phyloP scores from a whole-genome alignment of 2,888 invertebrate genomes.

The Pyralis farinalis region DNA sequence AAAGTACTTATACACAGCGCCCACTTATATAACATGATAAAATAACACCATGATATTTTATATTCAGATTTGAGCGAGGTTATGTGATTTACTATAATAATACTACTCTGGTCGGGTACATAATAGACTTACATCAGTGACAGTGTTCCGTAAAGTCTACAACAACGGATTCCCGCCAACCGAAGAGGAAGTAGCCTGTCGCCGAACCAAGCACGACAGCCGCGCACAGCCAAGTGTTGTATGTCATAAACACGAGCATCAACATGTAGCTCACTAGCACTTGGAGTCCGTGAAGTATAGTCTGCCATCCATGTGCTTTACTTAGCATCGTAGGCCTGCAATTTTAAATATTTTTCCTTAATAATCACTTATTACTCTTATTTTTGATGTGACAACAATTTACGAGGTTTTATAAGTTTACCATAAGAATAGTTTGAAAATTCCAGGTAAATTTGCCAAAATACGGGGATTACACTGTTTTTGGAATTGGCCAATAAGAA shows the following conservation, averaged over 20 bases:
- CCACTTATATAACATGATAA: slow-evolving; percentile 63
- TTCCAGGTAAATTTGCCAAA: no score
- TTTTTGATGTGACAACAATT: no score
- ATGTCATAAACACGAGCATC: slow-evolving; percentile 98
- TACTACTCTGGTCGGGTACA: slow-evolving; percentile 39
- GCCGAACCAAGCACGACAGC: slow-evolving; percentile 95
- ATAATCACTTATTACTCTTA: no score
- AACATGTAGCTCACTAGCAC: slow-evolving; percentile 95
- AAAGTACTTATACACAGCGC: slow-evolving; percentile 52
- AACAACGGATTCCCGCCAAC: slow-evolving; percentile 96
- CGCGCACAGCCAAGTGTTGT: slow-evolving; percentile 95
- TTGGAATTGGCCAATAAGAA: no score
- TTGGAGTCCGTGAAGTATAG: slow-evolving; percentile 93
- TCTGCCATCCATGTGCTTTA: slow-evolving; percentile 91
- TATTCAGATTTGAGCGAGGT: slow-evolving; percentile 53
- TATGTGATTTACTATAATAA: slow-evolving; percentile 40
- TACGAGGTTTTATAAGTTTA: no score
- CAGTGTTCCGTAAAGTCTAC: slow-evolving; percentile 98
- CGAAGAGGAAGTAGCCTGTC: slow-evolving; percentile 96
- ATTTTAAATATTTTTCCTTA: no score
- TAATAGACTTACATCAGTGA: slow-evolving; percentile 82
- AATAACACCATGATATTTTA: slow-evolving; percentile 56
- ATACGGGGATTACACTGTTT: no score
- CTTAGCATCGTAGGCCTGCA: slow-evolving; percentile 92
- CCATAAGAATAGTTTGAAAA: no score